Conservation (phyloP, 1,140 invertebrate genomes). For the Drosophila yakuba region DNA sequence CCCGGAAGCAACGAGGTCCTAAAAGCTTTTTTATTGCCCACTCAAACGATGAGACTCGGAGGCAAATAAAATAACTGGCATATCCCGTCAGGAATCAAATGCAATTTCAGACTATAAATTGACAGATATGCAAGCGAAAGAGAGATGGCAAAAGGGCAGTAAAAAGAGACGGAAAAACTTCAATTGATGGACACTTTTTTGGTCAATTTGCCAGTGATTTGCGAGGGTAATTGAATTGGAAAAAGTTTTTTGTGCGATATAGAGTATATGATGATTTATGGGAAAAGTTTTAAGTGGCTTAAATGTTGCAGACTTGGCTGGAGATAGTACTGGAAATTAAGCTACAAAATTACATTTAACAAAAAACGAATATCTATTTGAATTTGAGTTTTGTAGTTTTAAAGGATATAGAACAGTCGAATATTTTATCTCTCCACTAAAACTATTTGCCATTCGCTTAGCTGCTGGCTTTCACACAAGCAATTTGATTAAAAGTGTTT, state of each 20-base stretch:
- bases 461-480: constrained; percentile 1
- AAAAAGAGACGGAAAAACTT: constrained; percentile 10
- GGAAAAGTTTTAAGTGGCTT: constrained; percentile 1
- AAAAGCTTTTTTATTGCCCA: constrained; percentile 53
- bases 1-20: constrained; percentile 17
- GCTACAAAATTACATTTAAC: neutral
- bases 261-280: constrained; percentile 36
- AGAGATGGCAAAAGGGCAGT: constrained; percentile 9
- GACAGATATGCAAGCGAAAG: constrained; percentile 44
- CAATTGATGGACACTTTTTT: constrained; percentile 53
- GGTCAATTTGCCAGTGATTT: constrained; percentile 48
- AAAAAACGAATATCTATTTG: neutral
- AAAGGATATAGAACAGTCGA: constrained; percentile 6
- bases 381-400: neutral
- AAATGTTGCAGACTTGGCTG: neutral
- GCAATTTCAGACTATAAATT: constrained; percentile 58
- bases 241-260: constrained; percentile 17
- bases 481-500: constrained; percentile 38
- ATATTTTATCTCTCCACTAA: neutral
- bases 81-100: constrained; percentile 52
- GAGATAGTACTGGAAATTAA: no score
- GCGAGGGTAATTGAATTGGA: constrained; percentile 47
- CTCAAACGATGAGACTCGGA: constrained; percentile 30
- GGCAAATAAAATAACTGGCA: constrained; percentile 48
- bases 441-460: constrained; percentile 28